These are phyloP conservation scores for Chamaetylas fuelleborni DNA, from an alignment of 2,113 vertebrate species.

Conservation along the genomic window DNA sequence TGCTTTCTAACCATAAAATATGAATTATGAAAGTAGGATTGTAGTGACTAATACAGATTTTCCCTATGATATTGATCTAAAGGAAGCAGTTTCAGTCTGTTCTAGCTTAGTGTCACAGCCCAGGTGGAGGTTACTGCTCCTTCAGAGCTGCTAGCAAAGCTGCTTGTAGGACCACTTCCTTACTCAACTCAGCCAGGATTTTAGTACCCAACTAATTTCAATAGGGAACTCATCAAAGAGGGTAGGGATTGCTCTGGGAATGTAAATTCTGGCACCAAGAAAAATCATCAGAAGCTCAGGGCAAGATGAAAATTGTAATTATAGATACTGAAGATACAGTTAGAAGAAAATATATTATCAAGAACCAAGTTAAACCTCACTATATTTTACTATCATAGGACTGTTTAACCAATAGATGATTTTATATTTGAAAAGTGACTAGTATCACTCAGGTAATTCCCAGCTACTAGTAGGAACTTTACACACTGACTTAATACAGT, in stretches of 20 bases:
- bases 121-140: neutral
- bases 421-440: neutral
- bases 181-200: neutral
- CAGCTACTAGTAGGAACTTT: neutral
- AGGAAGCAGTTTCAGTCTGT: neutral
- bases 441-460: neutral
- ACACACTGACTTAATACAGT: neutral
- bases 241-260: neutral
- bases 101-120: neutral
- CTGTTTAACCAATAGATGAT: neutral
- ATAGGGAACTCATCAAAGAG: neutral
- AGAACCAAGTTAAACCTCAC: neutral
- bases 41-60: constrained; percentile 19
- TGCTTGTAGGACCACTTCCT: neutral
- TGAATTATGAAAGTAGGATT: constrained; percentile 5
- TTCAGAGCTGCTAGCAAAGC: neutral
- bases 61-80: neutral
- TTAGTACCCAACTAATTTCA: neutral
- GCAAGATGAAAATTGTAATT: neutral
- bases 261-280: neutral
- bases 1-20: neutral
- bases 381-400: neutral
- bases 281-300: neutral
- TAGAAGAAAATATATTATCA: neutral
- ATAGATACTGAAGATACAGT: neutral